Conservation (phyloP, 2,888 invertebrate species). For the Cryptus armator region DNA sequence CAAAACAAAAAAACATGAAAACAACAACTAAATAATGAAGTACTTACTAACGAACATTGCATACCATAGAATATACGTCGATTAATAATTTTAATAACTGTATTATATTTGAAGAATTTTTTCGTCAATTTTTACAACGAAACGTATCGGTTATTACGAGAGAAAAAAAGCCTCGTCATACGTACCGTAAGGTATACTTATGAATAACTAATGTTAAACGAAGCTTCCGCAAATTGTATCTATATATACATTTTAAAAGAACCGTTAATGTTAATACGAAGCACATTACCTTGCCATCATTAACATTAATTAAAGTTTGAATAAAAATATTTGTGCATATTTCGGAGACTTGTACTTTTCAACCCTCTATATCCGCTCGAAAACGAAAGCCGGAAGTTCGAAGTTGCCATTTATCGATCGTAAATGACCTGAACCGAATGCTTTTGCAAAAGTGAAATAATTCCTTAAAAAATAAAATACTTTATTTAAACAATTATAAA, state of each 20-base stretch:
- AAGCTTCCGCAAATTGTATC: constrained; percentile 60
- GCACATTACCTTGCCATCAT: constrained; percentile 59
- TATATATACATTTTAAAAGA: constrained; percentile 31
- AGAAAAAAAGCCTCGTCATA: constrained; percentile 24
- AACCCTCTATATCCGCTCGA: background rate
- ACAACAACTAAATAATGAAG: constrained; percentile 38
- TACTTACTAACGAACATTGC: constrained; percentile 59
- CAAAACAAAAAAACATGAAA: background rate
- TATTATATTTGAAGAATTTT: constrained; percentile 33
- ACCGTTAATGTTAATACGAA: constrained; percentile 41
- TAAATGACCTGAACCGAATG: too few species aligned
- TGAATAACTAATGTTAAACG: constrained; percentile 16
- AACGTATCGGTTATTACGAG: constrained; percentile 18
- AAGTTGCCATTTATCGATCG: too few species aligned
- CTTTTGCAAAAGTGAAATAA: too few species aligned
- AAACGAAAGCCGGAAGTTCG: background rate
- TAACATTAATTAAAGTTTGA: constrained; percentile 50
- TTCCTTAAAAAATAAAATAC: too few species aligned
- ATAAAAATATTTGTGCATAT: constrained; percentile 50
- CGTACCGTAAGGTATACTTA: constrained; percentile 15
- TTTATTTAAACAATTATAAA: background rate
- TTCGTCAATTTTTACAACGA: constrained; percentile 51
- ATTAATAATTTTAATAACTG: constrained; percentile 37
- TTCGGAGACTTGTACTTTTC: background rate
- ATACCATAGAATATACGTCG: constrained; percentile 31